A percentile compares a stretch with the other conserved stretches of the same genome.
Evolutionary conservation across 1,140 invertebrate genomes (phyloP).

Genomic region (Drosophila tristis): DNA sequence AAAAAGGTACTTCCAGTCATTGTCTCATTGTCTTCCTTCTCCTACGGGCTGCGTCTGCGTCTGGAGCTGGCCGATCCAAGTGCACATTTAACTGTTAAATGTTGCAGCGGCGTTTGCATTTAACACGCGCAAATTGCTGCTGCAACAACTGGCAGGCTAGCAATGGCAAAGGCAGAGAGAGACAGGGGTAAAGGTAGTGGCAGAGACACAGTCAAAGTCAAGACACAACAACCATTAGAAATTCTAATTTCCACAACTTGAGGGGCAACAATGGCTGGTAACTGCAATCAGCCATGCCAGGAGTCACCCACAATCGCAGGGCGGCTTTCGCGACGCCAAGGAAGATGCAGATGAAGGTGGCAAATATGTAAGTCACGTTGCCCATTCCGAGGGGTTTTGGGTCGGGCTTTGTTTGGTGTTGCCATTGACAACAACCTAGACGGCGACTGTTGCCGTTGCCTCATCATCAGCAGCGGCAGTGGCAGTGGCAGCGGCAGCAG

Average conservation of each 20-base stretch:
- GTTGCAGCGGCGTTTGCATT: constrained; percentile 74
- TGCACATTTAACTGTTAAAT: constrained; percentile 75
- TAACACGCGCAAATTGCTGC: constrained; percentile 79
- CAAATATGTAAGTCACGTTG: constrained; percentile 83
- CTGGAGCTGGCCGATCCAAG: constrained; percentile 4
- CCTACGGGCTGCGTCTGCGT: not conserved
- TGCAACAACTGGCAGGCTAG: constrained; percentile 54
- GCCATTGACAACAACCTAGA: constrained; percentile 65
- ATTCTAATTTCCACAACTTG: constrained; percentile 69
- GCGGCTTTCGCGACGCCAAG: constrained; percentile 2
- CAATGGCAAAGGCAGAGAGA: constrained; percentile 8
- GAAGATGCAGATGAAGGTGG: constrained; percentile 69
- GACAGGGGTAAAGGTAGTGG: too few relatives aligned
- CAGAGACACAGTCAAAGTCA: constrained; percentile 36
- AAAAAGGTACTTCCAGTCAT: constrained; percentile 14
- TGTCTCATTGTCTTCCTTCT: too few relatives aligned
- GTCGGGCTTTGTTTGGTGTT: constrained; percentile 74
- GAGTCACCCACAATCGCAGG: constrained; percentile 68
- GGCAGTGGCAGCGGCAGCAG: constrained; percentile 28
- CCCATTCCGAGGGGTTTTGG: constrained; percentile 43
- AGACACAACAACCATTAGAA: constrained; percentile 73
- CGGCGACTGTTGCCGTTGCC: constrained; percentile 27
- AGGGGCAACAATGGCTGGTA: constrained; percentile 42
- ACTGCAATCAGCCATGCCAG: constrained; percentile 55
- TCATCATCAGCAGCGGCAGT: constrained; percentile 21